Evolutionary conservation across 1,140 invertebrate species (phyloP).

Genomic region (Cataglyphis hispanica): DNA sequence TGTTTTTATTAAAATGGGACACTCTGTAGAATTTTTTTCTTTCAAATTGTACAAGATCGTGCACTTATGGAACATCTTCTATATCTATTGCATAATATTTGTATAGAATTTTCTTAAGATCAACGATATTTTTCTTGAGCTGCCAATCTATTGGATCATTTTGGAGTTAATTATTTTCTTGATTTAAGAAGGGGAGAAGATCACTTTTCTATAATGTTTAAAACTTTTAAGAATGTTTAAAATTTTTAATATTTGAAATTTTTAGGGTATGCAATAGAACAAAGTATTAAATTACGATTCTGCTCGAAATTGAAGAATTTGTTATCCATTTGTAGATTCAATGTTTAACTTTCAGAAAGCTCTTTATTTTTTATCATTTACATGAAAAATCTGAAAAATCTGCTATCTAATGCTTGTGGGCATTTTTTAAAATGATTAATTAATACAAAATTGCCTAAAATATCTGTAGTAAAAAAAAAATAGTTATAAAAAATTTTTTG

Average conservation of each 20-base stretch:
- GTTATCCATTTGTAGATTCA: background rate
- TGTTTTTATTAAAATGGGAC: no score
- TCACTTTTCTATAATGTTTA: background rate
- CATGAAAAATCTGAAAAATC: background rate
- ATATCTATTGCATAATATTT: no score
- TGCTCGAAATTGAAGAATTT: background rate
- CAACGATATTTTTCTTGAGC: no score
- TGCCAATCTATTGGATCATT: no score
- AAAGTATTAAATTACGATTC: background rate
- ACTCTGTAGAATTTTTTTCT: no score
- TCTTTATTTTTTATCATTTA: background rate
- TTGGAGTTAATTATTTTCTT: no score
- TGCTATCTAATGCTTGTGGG: background rate
- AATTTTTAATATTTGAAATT: background rate
- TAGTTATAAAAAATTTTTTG: background rate
- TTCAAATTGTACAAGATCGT: no score
- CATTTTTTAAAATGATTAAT: background rate
- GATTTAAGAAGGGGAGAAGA: no score
- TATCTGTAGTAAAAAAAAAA: background rate
- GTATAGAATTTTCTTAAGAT: no score
- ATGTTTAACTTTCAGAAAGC: background rate
- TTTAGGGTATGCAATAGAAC: background rate
- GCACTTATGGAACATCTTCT: no score
- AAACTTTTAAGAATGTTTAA: slow-evolving; percentile 1
- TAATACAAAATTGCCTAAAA: background rate